Evolutionary conservation across 2,797 vertebrate genomes (phyloP).

Genomic region (Okamejei kenojei): DNA sequence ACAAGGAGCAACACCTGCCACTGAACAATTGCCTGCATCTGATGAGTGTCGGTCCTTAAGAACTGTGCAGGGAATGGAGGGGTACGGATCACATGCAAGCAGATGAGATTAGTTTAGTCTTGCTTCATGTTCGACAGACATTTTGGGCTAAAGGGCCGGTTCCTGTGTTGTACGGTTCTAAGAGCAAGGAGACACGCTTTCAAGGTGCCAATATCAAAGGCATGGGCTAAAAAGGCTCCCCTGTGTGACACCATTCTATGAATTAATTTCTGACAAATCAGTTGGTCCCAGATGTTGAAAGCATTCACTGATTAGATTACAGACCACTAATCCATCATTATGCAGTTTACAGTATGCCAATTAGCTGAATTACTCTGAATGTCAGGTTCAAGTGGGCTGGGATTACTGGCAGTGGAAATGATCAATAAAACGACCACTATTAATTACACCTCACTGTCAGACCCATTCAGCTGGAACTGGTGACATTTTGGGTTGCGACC

Average conservation of each 20-base stretch:
- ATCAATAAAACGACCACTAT: neutral
- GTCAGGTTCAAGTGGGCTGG: neutral
- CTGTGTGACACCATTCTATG: neutral
- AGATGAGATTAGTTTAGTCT: no score
- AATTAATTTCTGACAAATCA: neutral
- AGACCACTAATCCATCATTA: neutral
- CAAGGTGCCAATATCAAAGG: no score
- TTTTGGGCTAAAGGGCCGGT: no score
- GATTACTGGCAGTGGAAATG: neutral
- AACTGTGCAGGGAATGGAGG: neutral
- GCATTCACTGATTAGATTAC: neutral
- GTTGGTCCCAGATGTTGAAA: neutral
- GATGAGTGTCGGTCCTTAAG: neutral
- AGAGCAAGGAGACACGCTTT: neutral
- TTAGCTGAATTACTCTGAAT: neutral
- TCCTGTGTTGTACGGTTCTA: neutral
- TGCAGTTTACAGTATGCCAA: neutral
- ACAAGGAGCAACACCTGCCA: neutral
- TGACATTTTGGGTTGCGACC: no score
- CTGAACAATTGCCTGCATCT: neutral
- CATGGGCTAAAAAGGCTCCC: neutral
- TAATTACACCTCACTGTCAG: neutral
- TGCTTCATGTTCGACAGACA: no score
- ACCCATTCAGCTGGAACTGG: neutral
- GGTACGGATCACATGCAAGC: no score